A percentile compares a stretch with the other conserved stretches of the same genome.
Conservation (phyloP, 1,140 invertebrate species). For the Temnothorax longispinosus region DNA sequence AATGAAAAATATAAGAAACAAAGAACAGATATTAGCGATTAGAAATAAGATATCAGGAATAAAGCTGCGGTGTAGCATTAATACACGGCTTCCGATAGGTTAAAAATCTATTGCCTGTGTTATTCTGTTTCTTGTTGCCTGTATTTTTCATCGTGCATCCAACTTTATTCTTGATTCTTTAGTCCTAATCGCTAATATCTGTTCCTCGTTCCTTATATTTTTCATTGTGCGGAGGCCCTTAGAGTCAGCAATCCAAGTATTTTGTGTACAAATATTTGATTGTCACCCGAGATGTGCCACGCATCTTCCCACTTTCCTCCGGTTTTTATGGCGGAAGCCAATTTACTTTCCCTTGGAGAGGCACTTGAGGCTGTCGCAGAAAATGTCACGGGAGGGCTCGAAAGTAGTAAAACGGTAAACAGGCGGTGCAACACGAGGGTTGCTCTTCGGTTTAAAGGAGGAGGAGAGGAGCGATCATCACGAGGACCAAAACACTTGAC, state of each 20-base stretch:
- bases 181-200: too few relatives aligned
- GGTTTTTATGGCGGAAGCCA: constrained; percentile 21
- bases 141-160: too few relatives aligned
- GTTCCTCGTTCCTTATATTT: too few relatives aligned
- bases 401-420: constrained; percentile 76
- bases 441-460: constrained; percentile 25
- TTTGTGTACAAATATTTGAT: constrained; percentile 32
- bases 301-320: constrained; percentile 35
- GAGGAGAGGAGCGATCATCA: constrained; percentile 24
- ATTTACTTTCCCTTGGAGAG: constrained; percentile 45
- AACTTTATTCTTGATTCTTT: too few relatives aligned
- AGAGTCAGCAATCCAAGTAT: not conserved
- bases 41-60: too few relatives aligned
- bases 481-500: constrained; percentile 48
- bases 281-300: constrained; percentile 1
- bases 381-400: constrained; percentile 59
- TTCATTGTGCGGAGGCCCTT: too few relatives aligned
- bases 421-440: constrained; percentile 60
- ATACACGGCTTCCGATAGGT: too few relatives aligned
- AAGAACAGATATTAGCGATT: too few relatives aligned
- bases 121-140: too few relatives aligned
- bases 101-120: too few relatives aligned
- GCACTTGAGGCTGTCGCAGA: constrained; percentile 70
- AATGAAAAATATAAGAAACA: too few relatives aligned
- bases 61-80: too few relatives aligned